Conservation (phyloP, 2,888 invertebrate species). For the Phyto melanocephala region DNA sequence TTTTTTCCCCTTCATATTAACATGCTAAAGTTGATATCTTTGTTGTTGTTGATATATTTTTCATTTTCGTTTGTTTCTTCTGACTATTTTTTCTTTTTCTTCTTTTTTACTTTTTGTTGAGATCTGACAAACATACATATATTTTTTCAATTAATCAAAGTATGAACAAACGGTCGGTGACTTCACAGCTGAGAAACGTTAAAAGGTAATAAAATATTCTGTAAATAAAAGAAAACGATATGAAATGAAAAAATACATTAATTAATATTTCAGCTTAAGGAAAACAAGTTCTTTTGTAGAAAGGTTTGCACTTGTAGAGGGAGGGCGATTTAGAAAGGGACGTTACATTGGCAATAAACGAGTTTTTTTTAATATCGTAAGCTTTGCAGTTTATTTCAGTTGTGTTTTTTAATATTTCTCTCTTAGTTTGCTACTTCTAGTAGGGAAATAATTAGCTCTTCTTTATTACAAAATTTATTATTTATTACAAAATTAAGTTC, state of each 20-base stretch:
- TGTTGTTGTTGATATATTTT: too few species aligned
- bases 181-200: slow-evolving; percentile 41
- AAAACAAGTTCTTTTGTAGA: background rate
- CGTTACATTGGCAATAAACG: background rate
- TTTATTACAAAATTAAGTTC: too few species aligned
- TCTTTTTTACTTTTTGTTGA: background rate
- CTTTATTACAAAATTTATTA: too few species aligned
- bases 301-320: background rate
- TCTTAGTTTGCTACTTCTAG: too few species aligned
- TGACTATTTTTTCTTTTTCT: background rate
- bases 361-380: too few species aligned
- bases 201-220: slow-evolving; percentile 55
- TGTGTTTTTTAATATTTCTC: too few species aligned
- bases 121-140: slow-evolving; percentile 21
- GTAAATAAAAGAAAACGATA: slow-evolving; percentile 13
- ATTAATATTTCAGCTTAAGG: background rate
- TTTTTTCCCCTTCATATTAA: slow-evolving; percentile 1
- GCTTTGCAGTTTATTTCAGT: too few species aligned
- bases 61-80: slow-evolving; percentile 32
- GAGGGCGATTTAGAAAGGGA: background rate
- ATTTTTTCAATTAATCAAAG: slow-evolving; percentile 63
- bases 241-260: background rate
- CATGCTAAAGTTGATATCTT: too few species aligned
- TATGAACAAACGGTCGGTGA: slow-evolving; percentile 44
- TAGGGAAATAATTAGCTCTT: too few species aligned